phyloP scores from a whole-genome alignment of 2,113 vertebrate genomes.

The Hippocampus mohnikei region DNA sequence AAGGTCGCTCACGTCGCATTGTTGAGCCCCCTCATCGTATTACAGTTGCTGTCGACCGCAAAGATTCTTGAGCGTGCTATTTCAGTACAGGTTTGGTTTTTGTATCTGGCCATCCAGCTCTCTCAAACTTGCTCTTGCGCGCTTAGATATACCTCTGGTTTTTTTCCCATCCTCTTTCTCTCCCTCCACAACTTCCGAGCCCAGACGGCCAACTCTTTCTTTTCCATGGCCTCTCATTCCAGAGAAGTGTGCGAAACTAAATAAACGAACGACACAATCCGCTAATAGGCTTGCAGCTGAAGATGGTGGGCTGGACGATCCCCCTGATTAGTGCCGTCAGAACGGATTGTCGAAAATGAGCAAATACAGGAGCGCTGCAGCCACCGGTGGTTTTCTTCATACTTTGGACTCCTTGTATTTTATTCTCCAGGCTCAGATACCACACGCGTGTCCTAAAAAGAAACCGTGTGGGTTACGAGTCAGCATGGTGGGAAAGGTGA shows the following conservation, averaged over 20 bases:
- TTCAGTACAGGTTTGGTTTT: slow-evolving; percentile 57
- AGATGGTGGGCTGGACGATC: slow-evolving; percentile 70
- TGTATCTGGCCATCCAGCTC: slow-evolving; percentile 41
- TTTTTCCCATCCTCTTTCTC: slow-evolving; percentile 30
- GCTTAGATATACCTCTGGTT: neutral
- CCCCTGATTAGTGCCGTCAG: slow-evolving; percentile 49
- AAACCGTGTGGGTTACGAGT: slow-evolving; percentile 5
- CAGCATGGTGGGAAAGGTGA: slow-evolving; percentile 30
- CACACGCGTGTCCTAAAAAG: slow-evolving; percentile 12
- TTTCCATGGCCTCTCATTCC: slow-evolving; percentile 71
- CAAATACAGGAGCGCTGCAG: too few relatives aligned
- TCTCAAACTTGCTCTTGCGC: slow-evolving; percentile 29
- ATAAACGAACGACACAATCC: slow-evolving; percentile 68
- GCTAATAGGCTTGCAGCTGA: slow-evolving; percentile 65
- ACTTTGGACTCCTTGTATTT: neutral
- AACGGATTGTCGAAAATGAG: slow-evolving; percentile 2
- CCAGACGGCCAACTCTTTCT: slow-evolving; percentile 64
- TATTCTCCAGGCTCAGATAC: slow-evolving; percentile 8
- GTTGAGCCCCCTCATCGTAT: slow-evolving; percentile 53
- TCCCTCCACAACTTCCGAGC: slow-evolving; percentile 31
- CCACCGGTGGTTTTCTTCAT: slow-evolving; percentile 25
- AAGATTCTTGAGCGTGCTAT: slow-evolving; percentile 59
- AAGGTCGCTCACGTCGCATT: slow-evolving; percentile 50
- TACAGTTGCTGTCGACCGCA: slow-evolving; percentile 60
- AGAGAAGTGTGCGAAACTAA: slow-evolving; percentile 52